These are phyloP conservation scores for Salvelinus sp. DNA, from an alignment of 2,113 vertebrate genomes.

Conservation along the genomic window DNA sequence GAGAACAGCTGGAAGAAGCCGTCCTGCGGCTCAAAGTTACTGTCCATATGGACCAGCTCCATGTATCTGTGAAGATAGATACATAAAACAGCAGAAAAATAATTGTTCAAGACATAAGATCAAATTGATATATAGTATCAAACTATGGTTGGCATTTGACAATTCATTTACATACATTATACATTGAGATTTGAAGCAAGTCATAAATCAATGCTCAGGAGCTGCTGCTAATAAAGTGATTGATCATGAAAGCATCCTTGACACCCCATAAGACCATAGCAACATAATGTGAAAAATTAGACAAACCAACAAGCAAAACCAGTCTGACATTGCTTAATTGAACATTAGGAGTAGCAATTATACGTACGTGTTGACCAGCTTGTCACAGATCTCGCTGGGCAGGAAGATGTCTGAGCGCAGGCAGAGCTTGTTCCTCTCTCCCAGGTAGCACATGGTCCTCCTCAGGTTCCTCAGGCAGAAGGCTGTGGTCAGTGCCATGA, in stretches of 20 bases:
- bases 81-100: not conserved
- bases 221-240: too few species aligned
- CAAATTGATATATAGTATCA: not conserved
- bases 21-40: slow-evolving; percentile 86
- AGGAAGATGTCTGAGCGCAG: slow-evolving; percentile 92
- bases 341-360: not conserved
- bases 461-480: slow-evolving; percentile 93
- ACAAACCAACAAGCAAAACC: not conserved
- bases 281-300: not conserved
- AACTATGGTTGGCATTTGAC: too few species aligned
- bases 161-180: too few species aligned
- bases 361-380: slow-evolving; percentile 89
- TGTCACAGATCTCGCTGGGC: slow-evolving; percentile 97
- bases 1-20: slow-evolving; percentile 96
- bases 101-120: not conserved
- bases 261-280: too few species aligned
- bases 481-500: slow-evolving; percentile 88
- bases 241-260: too few species aligned
- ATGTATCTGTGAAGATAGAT: slow-evolving; percentile 78
- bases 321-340: not conserved
- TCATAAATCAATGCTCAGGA: too few species aligned
- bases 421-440: slow-evolving; percentile 82
- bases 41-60: slow-evolving; percentile 91
- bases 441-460: slow-evolving; percentile 90
- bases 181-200: too few species aligned